A percentile compares a stretch with the other conserved stretches of the same genome.
phyloP scores from a whole-genome alignment of 37 sponge, comb jelly and placozoan genomes.

The Amphimedon queenslandica region DNA sequence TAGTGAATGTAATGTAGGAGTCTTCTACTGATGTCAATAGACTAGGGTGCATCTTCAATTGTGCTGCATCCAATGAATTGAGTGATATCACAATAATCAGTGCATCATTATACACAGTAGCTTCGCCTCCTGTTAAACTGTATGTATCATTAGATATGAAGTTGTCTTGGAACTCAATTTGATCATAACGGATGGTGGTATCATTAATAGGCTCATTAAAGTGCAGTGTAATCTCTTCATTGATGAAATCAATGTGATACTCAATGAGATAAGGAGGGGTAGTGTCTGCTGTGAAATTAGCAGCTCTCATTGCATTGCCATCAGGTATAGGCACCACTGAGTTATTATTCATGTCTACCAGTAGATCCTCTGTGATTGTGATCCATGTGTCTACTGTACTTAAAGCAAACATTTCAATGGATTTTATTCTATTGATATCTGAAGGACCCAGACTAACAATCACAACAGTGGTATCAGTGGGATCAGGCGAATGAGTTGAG shows the following conservation, averaged over 20 bases:
- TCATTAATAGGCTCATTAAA: conserved; percentile 86
- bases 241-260: conserved; percentile 76
- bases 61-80: conserved; percentile 38
- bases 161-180: conserved; percentile 76
- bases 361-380: conserved; percentile 24
- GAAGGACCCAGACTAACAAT: conserved; percentile 34
- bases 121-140: conserved; percentile 65
- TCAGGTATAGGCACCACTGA: conserved; percentile 42
- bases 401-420: conserved; percentile 53
- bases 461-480: conserved; percentile 25
- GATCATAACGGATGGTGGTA: conserved; percentile 35
- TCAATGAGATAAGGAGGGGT: conserved; percentile 60
- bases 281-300: conserved; percentile 61
- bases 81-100: conserved; percentile 50
- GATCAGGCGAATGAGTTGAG: conserved; percentile 8
- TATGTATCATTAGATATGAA: conserved; percentile 42
- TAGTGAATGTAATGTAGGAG: conserved; percentile 55
- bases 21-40: conserved; percentile 68
- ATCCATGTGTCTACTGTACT: conserved; percentile 60
- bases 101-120: conserved; percentile 17
- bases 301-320: conserved; percentile 50
- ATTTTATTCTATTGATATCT: conserved; percentile 69
- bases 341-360: conserved; percentile 71
- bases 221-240: conserved; percentile 59
- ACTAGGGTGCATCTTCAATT: conserved; percentile 61